A percentile compares a stretch with the other conserved stretches of the same genome.
phyloP scores from a whole-genome alignment of 2,888 invertebrate species.

The Lepidochitona cinerea region DNA sequence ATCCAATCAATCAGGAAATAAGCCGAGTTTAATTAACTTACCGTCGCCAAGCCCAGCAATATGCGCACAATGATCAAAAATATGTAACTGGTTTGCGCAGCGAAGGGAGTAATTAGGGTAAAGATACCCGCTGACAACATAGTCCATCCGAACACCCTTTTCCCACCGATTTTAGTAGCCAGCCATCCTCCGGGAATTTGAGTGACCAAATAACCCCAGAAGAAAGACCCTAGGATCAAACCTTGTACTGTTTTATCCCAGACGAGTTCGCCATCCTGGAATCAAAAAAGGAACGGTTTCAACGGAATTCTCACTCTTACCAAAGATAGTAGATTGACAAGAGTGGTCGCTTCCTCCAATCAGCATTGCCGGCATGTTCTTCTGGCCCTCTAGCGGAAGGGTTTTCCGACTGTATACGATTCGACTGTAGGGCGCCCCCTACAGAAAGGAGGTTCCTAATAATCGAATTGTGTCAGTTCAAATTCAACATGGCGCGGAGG shows the following conservation, averaged over 20 bases:
- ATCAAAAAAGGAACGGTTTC: background rate
- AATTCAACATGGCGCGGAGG: too few species aligned
- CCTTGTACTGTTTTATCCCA: slow-evolving; percentile 58
- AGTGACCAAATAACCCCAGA: slow-evolving; percentile 61
- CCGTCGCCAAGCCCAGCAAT: slow-evolving; percentile 51
- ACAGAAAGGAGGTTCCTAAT: too few species aligned
- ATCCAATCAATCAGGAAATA: background rate
- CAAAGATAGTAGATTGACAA: too few species aligned
- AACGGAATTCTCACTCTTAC: too few species aligned
- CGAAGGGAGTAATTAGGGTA: slow-evolving; percentile 60
- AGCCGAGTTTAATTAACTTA: slow-evolving; percentile 33
- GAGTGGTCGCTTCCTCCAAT: too few species aligned
- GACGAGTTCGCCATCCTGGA: slow-evolving; percentile 51
- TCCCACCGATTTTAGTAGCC: slow-evolving; percentile 62
- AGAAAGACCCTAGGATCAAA: slow-evolving; percentile 57
- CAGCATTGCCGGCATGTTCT: too few species aligned
- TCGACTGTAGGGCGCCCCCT: too few species aligned
- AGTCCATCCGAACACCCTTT: slow-evolving; percentile 53
- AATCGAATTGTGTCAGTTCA: too few species aligned
- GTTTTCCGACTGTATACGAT: too few species aligned
- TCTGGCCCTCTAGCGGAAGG: too few species aligned
- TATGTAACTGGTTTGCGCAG: slow-evolving; percentile 43
- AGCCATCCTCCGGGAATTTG: slow-evolving; percentile 63
- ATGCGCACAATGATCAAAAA: slow-evolving; percentile 52
- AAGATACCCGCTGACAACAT: slow-evolving; percentile 52